These are phyloP conservation scores for Bufotes viridis DNA, from an alignment of 2,797 vertebrate species.

Conservation along the genomic window DNA sequence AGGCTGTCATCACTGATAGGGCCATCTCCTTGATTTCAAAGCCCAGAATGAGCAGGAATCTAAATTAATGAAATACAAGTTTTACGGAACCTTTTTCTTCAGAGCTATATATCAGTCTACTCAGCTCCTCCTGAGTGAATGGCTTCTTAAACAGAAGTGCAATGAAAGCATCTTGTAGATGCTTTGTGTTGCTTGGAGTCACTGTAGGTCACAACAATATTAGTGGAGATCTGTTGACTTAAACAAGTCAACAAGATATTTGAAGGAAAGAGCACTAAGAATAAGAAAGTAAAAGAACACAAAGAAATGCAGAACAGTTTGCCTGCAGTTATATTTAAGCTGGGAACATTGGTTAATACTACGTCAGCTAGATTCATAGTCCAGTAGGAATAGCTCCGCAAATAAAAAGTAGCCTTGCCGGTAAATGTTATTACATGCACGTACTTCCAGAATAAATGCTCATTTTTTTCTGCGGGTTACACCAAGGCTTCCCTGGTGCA, in stretches of 20 bases:
- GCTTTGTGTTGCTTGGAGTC: not conserved
- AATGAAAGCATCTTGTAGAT: not conserved
- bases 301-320: not conserved
- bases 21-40: no score
- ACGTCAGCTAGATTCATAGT: not conserved
- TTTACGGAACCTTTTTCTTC: no score
- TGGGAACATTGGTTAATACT: not conserved
- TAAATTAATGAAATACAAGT: no score
- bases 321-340: not conserved
- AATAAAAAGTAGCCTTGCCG: not conserved
- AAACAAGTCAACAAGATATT: not conserved
- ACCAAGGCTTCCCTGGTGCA: not conserved
- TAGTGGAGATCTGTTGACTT: not conserved
- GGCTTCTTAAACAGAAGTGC: no score
- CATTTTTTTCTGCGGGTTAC: not conserved
- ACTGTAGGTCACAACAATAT: not conserved
- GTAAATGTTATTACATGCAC: constrained; percentile 6
- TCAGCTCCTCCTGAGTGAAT: no score
- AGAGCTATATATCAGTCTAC: no score
- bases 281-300: not conserved
- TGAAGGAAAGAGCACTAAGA: not conserved
- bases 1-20: no score
- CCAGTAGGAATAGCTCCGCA: not conserved
- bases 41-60: no score
- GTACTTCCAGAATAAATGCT: not conserved